Conservation (phyloP, 1,140 invertebrate species). For the Pseudomyrmex sp. region DNA sequence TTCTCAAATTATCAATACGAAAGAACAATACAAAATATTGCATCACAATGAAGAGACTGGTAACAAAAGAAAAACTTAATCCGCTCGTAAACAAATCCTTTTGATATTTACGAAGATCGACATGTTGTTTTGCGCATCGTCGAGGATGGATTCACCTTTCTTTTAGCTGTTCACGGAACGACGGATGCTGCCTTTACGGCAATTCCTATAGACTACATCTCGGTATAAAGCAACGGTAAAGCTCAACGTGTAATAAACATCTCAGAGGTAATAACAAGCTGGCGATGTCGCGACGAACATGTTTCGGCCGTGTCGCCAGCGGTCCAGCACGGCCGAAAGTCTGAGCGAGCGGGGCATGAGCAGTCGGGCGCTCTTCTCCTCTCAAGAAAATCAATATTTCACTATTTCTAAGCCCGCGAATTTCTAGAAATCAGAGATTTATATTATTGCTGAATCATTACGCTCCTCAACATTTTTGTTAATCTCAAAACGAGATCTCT, state of each 20-base stretch:
- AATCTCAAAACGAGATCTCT: too few species aligned
- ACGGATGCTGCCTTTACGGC: slow-evolving; percentile 77
- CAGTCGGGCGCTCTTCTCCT: slow-evolving; percentile 61
- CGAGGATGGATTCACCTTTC: slow-evolving; percentile 71
- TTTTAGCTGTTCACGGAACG: slow-evolving; percentile 68
- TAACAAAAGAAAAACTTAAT: not conserved
- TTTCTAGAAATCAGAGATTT: not conserved
- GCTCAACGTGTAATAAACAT: slow-evolving; percentile 80
- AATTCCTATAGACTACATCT: slow-evolving; percentile 81
- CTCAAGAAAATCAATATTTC: slow-evolving; percentile 81
- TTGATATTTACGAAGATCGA: not conserved
- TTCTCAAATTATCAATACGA: too few species aligned
- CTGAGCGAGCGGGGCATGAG: slow-evolving; percentile 75
- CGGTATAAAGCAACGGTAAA: slow-evolving; percentile 75
- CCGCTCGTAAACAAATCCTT: not conserved
- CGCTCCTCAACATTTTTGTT: not conserved
- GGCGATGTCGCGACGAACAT: slow-evolving; percentile 75
- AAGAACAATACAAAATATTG: too few species aligned
- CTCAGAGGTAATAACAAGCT: slow-evolving; percentile 77
- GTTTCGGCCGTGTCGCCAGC: slow-evolving; percentile 67
- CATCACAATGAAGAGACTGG: not conserved
- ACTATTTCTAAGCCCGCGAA: slow-evolving; percentile 59
- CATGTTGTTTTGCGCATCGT: not conserved
- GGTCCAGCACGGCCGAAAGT: slow-evolving; percentile 63
- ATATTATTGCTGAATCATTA: not conserved